Conservation (phyloP, 2,888 invertebrate species). For the Leptinotarsa juncta region DNA sequence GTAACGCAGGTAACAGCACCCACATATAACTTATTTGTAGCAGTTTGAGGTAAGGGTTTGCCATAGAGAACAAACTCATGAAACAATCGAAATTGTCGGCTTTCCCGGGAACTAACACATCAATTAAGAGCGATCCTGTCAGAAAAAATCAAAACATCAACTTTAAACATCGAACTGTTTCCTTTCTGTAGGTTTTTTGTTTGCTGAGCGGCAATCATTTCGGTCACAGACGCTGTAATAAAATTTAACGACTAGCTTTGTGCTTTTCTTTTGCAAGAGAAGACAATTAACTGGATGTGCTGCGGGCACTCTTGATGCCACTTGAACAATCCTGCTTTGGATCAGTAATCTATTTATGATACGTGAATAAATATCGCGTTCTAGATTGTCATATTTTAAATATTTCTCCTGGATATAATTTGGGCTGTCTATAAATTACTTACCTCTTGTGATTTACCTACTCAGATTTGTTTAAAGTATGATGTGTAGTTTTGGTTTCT, state of each 20-base stretch:
- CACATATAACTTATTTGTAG: too few species aligned
- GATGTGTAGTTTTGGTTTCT: too few species aligned
- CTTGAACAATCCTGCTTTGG: slow-evolving; percentile 11
- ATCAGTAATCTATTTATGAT: neutral
- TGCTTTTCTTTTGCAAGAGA: slow-evolving; percentile 23
- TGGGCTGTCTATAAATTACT: too few species aligned
- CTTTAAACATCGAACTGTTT: slow-evolving; percentile 59
- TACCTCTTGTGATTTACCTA: too few species aligned
- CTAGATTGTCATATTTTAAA: too few species aligned
- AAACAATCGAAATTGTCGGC: slow-evolving; percentile 60
- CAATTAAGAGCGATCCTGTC: slow-evolving; percentile 60
- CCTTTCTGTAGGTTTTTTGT: slow-evolving; percentile 56
- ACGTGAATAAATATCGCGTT: neutral
- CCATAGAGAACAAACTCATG: slow-evolving; percentile 52
- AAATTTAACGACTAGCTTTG: slow-evolving; percentile 59
- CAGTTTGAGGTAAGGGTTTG: slow-evolving; percentile 24
- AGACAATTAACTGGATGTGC: slow-evolving; percentile 23
- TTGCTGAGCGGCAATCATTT: slow-evolving; percentile 56
- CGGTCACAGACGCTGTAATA: slow-evolving; percentile 60
- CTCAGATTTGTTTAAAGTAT: too few species aligned
- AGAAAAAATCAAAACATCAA: slow-evolving; percentile 62
- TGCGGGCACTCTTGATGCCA: slow-evolving; percentile 17
- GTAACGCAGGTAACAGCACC: too few species aligned
- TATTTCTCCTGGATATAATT: too few species aligned
- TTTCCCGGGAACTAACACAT: slow-evolving; percentile 63